Evolutionary conservation across 92 coral and sea anemone genomes (phyloP).

Genomic region (Porites cylindrica): DNA sequence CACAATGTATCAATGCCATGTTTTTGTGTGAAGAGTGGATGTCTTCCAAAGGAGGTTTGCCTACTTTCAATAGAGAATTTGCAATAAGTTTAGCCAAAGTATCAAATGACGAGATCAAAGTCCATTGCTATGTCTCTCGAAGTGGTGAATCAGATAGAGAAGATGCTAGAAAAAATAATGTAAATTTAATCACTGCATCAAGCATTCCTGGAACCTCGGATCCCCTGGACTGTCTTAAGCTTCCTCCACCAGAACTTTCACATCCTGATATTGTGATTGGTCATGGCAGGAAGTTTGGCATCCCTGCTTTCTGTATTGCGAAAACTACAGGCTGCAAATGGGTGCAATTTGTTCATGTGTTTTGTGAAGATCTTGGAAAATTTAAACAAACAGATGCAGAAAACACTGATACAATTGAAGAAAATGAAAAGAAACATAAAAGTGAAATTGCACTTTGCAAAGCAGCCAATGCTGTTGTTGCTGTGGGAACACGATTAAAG

Average conservation of each 20-base stretch:
- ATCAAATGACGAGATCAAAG: neutral
- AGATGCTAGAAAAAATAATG: neutral
- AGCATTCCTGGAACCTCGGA: neutral
- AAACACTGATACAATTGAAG: neutral
- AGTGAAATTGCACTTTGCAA: slow-evolving; percentile 12
- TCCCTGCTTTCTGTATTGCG: slow-evolving; percentile 7
- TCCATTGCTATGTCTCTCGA: slow-evolving; percentile 9
- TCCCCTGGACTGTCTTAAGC: neutral
- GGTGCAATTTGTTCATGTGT: slow-evolving; percentile 46
- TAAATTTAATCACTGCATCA: slow-evolving; percentile 6
- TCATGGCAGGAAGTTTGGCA: slow-evolving; percentile 34
- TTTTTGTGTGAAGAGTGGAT: neutral
- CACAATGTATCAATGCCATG: neutral
- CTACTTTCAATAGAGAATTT: neutral
- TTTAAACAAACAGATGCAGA: neutral
- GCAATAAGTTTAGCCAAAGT: slow-evolving; percentile 6
- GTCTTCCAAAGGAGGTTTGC: neutral
- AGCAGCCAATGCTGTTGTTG: slow-evolving; percentile 38
- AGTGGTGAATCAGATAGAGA: neutral
- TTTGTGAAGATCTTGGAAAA: slow-evolving; percentile 45
- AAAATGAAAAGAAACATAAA: slow-evolving; percentile 21
- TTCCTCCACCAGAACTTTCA: slow-evolving; percentile 11
- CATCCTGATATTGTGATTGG: slow-evolving; percentile 39
- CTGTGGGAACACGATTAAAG: slow-evolving; percentile 30
- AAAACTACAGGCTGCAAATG: slow-evolving; percentile 15